Evolutionary conservation across 1,140 invertebrate genomes (phyloP).

Genomic region (Reticulitermes speratus): DNA sequence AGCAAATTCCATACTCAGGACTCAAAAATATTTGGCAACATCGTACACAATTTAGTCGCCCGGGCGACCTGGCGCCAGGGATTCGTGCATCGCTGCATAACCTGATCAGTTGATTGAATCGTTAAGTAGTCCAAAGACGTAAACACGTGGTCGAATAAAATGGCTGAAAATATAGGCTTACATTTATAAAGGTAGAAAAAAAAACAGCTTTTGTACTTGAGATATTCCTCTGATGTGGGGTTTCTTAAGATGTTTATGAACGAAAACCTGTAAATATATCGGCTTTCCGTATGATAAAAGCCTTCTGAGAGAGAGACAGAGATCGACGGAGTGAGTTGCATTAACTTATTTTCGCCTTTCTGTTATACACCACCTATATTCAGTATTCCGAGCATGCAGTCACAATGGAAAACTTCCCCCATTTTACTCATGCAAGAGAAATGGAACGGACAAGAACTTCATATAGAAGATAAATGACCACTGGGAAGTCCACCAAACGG

Average conservation of each 20-base stretch:
- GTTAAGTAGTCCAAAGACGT: too few species aligned
- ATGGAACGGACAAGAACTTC: not conserved
- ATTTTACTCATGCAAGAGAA: slow-evolving; percentile 2
- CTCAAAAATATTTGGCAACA: too few species aligned
- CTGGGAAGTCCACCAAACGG: not conserved
- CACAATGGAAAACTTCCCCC: not conserved
- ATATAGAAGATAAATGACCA: slow-evolving; percentile 14
- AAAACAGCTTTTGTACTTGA: not conserved
- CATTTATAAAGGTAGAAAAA: too few species aligned
- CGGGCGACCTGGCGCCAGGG: too few species aligned
- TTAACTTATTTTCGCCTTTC: slow-evolving; percentile 13
- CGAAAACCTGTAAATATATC: not conserved
- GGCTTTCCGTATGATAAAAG: not conserved
- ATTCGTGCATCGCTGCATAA: too few species aligned
- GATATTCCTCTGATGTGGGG: not conserved
- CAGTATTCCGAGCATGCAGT: not conserved
- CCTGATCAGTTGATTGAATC: too few species aligned
- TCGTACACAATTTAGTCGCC: too few species aligned
- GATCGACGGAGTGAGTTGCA: not conserved
- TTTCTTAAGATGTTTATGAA: not conserved
- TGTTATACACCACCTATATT: not conserved
- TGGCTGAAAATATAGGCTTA: too few species aligned
- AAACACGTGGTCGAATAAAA: too few species aligned
- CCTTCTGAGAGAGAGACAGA: not conserved
- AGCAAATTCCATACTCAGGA: too few species aligned